phyloP scores from a whole-genome alignment of 2,888 invertebrate species.

The Diploptera punctata region DNA sequence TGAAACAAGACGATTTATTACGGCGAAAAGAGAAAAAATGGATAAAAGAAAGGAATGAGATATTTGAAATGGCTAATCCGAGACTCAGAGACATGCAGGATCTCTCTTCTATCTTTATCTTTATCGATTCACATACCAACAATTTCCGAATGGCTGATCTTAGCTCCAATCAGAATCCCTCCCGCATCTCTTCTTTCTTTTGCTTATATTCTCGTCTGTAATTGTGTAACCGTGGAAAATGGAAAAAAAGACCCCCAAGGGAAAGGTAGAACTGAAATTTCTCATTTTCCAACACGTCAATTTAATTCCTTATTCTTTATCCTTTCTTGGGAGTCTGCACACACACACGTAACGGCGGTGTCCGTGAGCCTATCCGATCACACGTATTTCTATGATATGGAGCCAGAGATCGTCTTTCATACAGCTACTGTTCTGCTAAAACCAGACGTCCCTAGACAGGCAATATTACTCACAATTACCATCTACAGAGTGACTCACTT shows the following conservation, averaged over 20 bases:
- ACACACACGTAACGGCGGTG: not conserved
- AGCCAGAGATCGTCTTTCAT: not conserved
- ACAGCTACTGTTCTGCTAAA: too few species aligned
- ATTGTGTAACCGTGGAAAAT: constrained; percentile 12
- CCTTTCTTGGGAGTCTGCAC: not conserved
- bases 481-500: too few species aligned
- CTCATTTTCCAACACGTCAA: constrained; percentile 20
- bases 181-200: not conserved
- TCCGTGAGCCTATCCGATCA: not conserved
- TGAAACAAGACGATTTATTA: not conserved
- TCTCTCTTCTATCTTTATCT: not conserved
- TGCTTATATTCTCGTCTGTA: constrained; percentile 11
- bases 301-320: constrained; percentile 1
- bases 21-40: not conserved
- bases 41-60: too few species aligned
- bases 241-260: not conserved
- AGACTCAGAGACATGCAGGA: not conserved
- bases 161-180: constrained; percentile 5
- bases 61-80: not conserved
- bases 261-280: not conserved
- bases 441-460: too few species aligned
- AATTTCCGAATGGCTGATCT: not conserved
- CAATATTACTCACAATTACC: too few species aligned
- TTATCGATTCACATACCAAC: not conserved
- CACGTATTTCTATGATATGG: not conserved